Conservation (phyloP, 2,888 invertebrate species). For the Mythimna albipuncta region DNA sequence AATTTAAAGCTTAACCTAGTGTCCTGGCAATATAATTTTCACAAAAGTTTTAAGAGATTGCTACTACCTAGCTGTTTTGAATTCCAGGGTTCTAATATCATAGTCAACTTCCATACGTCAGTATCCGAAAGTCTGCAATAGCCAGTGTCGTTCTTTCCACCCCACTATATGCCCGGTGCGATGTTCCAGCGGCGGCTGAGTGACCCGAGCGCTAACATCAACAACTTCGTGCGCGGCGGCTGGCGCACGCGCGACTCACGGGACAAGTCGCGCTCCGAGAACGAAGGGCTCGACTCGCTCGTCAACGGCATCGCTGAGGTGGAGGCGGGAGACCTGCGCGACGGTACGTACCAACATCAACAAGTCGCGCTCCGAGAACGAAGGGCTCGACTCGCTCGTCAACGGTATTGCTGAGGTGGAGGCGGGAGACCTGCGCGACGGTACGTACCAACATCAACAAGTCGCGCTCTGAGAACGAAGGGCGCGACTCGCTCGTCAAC, state of each 20-base stretch:
- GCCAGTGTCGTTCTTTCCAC: not conserved
- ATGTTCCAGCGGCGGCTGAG: conserved; percentile 94
- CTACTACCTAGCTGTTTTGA: too few species aligned
- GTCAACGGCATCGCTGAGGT: conserved; percentile 97
- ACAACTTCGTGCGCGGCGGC: conserved; percentile 95
- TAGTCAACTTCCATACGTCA: too few species aligned
- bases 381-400: too few species aligned
- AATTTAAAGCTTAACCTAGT: not conserved
- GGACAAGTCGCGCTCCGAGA: conserved; percentile 96
- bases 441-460: too few species aligned
- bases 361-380: too few species aligned
- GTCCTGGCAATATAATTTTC: not conserved
- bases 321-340: conserved; percentile 97
- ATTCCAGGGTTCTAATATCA: too few species aligned
- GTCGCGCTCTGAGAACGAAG: too few species aligned
- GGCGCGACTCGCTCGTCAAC: too few species aligned
- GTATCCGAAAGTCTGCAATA: too few species aligned
- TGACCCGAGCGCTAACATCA: conserved; percentile 97
- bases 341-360: conserved; percentile 62
- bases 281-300: conserved; percentile 97
- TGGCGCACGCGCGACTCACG: conserved; percentile 93
- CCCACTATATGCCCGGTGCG: not conserved
- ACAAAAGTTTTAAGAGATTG: not conserved
- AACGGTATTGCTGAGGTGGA: too few species aligned
- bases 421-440: too few species aligned